These are phyloP conservation scores for Caenorhabditis elegans DNA, from an alignment of 1,140 invertebrate species.

Conservation along the genomic window WBcel235 BX284606.5:14835501-14836000, in stretches of 20 bases:
- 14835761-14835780: conserved; percentile 31
- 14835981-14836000: too few species aligned
- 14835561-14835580: not conserved
- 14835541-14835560: conserved; percentile 44
- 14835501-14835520: conserved; percentile 56
- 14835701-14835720: conserved; percentile 37
- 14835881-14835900: conserved; percentile 3
- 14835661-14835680: conserved; percentile 30
- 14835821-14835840: conserved; percentile 30
- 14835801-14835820: conserved; percentile 41
- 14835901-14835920: conserved; percentile 16
- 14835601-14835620: conserved; percentile 26
- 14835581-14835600: not conserved
- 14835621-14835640: conserved; percentile 35
- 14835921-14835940: conserved; percentile 4
- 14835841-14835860: conserved; percentile 31
- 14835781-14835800: conserved; percentile 3
- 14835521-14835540: conserved; percentile 46
- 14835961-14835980: too few species aligned
- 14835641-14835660: conserved; percentile 42
- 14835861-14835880: conserved; percentile 15
- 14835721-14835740: conserved; percentile 51
- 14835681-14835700: conserved; percentile 45
- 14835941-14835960: too few species aligned
- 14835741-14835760: conserved; percentile 46